Evolutionary conservation across 2,888 invertebrate genomes (phyloP).

Genomic region (Bombyx huttoni): DNA sequence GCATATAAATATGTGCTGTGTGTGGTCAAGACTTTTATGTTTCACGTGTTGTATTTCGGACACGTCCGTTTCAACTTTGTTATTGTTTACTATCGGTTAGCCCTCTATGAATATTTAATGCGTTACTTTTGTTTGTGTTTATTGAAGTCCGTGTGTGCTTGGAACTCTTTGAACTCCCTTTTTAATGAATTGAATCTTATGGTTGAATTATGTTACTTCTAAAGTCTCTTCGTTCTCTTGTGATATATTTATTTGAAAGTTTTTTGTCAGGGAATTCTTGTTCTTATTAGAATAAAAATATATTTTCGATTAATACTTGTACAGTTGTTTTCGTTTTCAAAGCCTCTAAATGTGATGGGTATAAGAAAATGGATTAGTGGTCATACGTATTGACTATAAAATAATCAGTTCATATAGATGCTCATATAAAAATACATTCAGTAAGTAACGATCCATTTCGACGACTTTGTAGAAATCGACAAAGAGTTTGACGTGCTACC

Average conservation of each 20-base stretch:
- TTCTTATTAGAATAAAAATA: too few relatives aligned
- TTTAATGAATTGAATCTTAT: neutral
- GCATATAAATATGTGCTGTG: conserved; percentile 15
- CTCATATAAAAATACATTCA: too few relatives aligned
- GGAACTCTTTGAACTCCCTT: neutral
- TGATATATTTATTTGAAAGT: neutral
- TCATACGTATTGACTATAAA: too few relatives aligned
- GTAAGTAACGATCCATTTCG: too few relatives aligned
- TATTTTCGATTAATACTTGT: too few relatives aligned
- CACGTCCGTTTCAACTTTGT: conserved; percentile 22
- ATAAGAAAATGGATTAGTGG: too few relatives aligned
- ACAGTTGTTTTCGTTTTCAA: too few relatives aligned
- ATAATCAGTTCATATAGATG: too few relatives aligned
- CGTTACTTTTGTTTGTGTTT: conserved; percentile 21
- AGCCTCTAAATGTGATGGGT: too few relatives aligned
- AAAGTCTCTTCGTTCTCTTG: neutral
- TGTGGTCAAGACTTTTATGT: conserved; percentile 15
- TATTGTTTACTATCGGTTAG: conserved; percentile 31
- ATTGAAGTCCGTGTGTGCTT: conserved; percentile 5
- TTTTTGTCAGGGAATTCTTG: too few relatives aligned
- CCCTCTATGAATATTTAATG: conserved; percentile 25
- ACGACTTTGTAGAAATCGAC: too few relatives aligned
- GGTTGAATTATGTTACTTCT: neutral
- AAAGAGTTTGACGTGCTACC: too few relatives aligned
- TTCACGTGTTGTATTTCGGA: neutral